Conservation (phyloP, 2,888 invertebrate genomes). For the Limenitis camilla region DNA sequence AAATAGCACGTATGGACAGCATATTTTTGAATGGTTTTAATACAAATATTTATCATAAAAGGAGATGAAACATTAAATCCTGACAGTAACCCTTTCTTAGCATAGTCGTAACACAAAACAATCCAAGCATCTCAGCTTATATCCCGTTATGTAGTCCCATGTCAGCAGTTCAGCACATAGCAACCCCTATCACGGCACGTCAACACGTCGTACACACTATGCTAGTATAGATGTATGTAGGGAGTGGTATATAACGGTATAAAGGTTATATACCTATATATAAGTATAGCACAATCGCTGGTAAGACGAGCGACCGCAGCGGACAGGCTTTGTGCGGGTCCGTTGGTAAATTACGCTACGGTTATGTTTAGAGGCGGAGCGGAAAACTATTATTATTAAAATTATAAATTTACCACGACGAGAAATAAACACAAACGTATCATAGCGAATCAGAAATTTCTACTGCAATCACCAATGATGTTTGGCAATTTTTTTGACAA, state of each 20-base stretch:
- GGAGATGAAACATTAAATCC: too few relatives aligned
- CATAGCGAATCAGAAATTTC: too few relatives aligned
- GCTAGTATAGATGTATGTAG: slow-evolving; percentile 30
- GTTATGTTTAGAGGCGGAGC: slow-evolving; percentile 28
- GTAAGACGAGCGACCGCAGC: slow-evolving; percentile 70
- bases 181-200: slow-evolving; percentile 26
- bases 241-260: slow-evolving; percentile 9
- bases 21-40: too few relatives aligned
- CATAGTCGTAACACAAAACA: too few relatives aligned
- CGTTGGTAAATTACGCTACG: slow-evolving; percentile 44
- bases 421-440: not conserved
- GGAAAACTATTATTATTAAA: slow-evolving; percentile 13
- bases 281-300: slow-evolving; percentile 45
- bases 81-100: too few relatives aligned
- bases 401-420: not conserved
- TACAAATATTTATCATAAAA: too few relatives aligned
- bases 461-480: too few relatives aligned
- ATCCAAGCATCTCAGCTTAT: not conserved
- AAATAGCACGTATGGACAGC: too few relatives aligned
- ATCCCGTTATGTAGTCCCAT: not conserved
- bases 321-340: slow-evolving; percentile 68
- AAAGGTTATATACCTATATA: slow-evolving; percentile 22
- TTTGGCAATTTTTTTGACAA: too few relatives aligned
- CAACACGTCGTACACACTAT: slow-evolving; percentile 22
- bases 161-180: slow-evolving; percentile 5